Evolutionary conservation across 2,888 invertebrate genomes (phyloP), one percentile per base, ranked within the genome.

Genomic region (Morpho deidamia): DNA sequence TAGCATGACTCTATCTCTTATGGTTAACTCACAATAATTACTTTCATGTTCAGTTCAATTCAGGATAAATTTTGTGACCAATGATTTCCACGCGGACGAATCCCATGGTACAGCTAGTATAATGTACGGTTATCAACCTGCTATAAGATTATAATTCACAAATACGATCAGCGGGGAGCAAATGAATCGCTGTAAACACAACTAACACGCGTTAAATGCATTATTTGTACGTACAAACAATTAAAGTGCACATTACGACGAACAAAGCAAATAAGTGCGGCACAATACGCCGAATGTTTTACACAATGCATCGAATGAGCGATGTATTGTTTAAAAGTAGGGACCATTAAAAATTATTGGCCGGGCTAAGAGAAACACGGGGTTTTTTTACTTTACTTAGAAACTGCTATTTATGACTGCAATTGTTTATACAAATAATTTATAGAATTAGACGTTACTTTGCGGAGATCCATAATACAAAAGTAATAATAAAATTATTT

Each of bases 331-430:
- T 51, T 43, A 59, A 56, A 61, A 76, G 78, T 70, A 72, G 75
- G 78, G 80, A 84, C 84, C 86, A 86, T 86, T 86, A 78, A 81
- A 83, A 77, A 81, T 83, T 82, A 83, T 81, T 76, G 75, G 70
- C 71, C 66, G 56, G 63, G 61, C 62, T 55, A 60, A 65, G 53
- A 65, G 69, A 70, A n/a, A n/a, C n/a, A n/a, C n/a, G n/a, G 60
- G 61, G 65, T 68, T 74, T 80, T 73, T 67, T 64, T 61, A 65
- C 54, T 51, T 62, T 83, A 83, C 81, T 65, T n/a, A 66, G 83
- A 59, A 85, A 83, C 70, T 71, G 49, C 51, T 60, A 53, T 58
- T 54, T 55, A 53, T 56, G 39, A 46, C 47, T 47, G 38, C 38
- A 11, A 11, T 46, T 46, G 23, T 47, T 8, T 2, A 47, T 47